Base-by-base conservation (phyloP, 1,140 invertebrate genomes). In the Neodiprion fabricii region DNA sequence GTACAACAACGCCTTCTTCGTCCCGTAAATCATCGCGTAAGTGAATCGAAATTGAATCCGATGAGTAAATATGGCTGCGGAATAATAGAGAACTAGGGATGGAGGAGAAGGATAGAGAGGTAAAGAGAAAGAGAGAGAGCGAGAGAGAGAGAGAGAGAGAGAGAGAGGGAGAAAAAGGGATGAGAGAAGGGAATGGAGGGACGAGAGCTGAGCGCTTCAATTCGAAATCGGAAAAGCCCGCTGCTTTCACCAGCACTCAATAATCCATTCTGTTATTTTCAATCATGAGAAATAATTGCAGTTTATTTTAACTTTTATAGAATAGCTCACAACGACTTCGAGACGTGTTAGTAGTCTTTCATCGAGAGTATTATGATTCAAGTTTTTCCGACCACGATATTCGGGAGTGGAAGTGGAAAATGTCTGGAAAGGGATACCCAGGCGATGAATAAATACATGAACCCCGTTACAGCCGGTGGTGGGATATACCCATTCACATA, bases 21-120 rank as follows among this genome's bases (percentile, higher is more conserved):
- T 79, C 74, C 81, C 79, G 78, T 86, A 86, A 86, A 86, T 86
- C 85, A 87, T 87, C 81, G 77, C 79, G 78, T 87, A 87, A 88
- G 85, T 88, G 86, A 88, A 86, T 81, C 83, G 71, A 83, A 88
- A 88, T 87, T 88, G 86, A 87, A 88, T 87, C 79, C 84, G 87
- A 87, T 86, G 86, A 87, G 85, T 88, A 88, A 87, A 86, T 87
- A 88, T 87, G 84, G 81, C 82, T 83, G 66, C 23, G 72, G 72
- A 71, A 48, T 75, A 40, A 61, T n/a, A 61, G 53, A 11, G 53
- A 61, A n/a, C n/a, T 11, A n/a, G 53, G n/a, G 53, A n/a, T 11
- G 53, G n/a, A 11, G 10, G 53, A 61, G n/a, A 61, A 61, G 10
- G n/a, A n/a, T 61, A 11, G 10, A 11, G n/a, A n/a, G n/a, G n/a